Base-by-base conservation (phyloP, 2,888 invertebrate genomes). In the Arrhopalites spinosus region DNA sequence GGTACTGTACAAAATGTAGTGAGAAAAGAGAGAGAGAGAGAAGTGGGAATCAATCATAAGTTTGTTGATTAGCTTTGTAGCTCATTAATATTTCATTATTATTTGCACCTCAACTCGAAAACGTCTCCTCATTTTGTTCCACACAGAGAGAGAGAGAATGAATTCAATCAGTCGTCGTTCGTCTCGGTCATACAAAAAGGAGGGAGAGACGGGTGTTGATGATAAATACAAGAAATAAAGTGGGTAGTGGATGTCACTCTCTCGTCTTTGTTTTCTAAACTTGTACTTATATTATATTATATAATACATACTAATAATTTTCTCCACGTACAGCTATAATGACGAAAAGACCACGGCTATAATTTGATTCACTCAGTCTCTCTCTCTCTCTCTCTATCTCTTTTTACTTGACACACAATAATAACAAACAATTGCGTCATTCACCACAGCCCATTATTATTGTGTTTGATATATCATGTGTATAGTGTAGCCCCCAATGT, bases 71-170 rank as follows among this genome's bases (percentile, higher is more conserved):
- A 71, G 71, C 70, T 70, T 53, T 70, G 70, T n/a, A 56, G 56
- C 71, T 71, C 71, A 71, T 71, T 71, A 71, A 71, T 59, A 59
- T 71, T 71, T 71, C 71, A 71, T 71, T 71, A 71, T 71, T 59
- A 71, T 71, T 59, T 71, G 43, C 27, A 71, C 59, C 61, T 71
- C 71, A 36, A 36, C 59, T 43, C 71, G 59, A 59, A 59, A 36
- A 36, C 30, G 67, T 7, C 27, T 68, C 43, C 45, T 68, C 47
- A 45, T 45, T 68, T 25, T 68, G 67, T 27, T 36, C 36, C 36
- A 29, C 71, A 59, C 20, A 64, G 36, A 25, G 7, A 64, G 13
- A 27, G n/a, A 36, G 7, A 64, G 45, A 66, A 71, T 59, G 43
- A 71, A 71, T 71, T 71, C 71, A 71, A 71, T 71, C 59, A 71